phyloP scores from a whole-genome alignment of 2,888 invertebrate species.

The Eurytoma adleriae region DNA sequence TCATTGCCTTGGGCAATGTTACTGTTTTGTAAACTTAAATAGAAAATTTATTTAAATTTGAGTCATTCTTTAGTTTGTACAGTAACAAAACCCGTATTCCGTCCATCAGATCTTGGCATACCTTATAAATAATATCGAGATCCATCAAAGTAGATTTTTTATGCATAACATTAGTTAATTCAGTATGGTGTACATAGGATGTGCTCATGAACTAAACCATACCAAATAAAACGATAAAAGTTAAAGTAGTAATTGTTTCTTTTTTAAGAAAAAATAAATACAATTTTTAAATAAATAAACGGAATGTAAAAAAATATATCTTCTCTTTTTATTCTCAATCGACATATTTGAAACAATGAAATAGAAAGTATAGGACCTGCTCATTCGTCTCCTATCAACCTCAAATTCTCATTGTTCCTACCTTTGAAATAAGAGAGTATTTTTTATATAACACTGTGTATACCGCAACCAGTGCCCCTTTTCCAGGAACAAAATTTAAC shows the following conservation, averaged over 20 bases:
- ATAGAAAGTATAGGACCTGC: background rate
- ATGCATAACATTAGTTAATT: background rate
- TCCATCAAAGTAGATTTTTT: background rate
- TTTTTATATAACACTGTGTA: too few species aligned
- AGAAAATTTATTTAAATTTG: background rate
- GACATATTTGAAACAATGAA: constrained; percentile 3
- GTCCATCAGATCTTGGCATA: constrained; percentile 13
- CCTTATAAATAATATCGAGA: background rate
- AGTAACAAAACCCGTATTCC: background rate
- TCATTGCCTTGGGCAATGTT: constrained; percentile 47
- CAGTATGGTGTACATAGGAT: constrained; percentile 31
- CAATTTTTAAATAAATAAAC: constrained; percentile 39
- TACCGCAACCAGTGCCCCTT: too few species aligned
- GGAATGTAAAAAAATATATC: constrained; percentile 12
- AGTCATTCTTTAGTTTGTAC: constrained; percentile 1
- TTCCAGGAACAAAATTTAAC: too few species aligned
- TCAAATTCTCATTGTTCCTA: background rate
- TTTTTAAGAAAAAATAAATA: constrained; percentile 25
- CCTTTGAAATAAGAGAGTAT: too few species aligned
- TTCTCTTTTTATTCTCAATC: too few species aligned
- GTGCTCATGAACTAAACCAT: constrained; percentile 27
- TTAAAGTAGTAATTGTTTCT: constrained; percentile 19
- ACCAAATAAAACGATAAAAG: constrained; percentile 12
- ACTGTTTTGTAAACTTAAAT: constrained; percentile 38
- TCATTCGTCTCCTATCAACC: constrained; percentile 2